phyloP scores from a whole-genome alignment of 1,140 invertebrate species.

The Trachymyrmex cornetzi region DNA sequence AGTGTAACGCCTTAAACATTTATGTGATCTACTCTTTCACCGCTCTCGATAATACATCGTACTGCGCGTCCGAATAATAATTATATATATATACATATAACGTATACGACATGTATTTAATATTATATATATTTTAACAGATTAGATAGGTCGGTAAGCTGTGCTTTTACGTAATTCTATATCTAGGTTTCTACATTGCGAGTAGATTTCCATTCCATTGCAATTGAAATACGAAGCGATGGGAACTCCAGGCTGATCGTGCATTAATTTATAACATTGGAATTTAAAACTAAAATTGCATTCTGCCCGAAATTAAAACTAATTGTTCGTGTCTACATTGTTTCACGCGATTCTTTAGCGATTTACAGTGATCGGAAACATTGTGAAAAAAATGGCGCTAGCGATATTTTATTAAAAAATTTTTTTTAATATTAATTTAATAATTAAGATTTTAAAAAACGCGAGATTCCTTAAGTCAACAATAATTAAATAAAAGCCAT shows the following conservation, averaged over 20 bases:
- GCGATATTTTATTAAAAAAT: background rate
- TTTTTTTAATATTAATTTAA: background rate
- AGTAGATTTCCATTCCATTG: slow-evolving; percentile 9
- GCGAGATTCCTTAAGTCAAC: background rate
- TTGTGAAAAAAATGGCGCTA: slow-evolving; percentile 29
- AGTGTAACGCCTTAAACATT: slow-evolving; percentile 1
- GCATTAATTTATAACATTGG: slow-evolving; percentile 15
- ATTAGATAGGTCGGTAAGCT: slow-evolving; percentile 36
- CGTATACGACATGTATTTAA: background rate
- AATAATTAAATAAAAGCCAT: too few species aligned
- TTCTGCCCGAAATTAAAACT: slow-evolving; percentile 58
- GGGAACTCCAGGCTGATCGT: background rate
- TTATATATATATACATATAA: background rate
- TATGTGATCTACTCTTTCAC: background rate
- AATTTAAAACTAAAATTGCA: slow-evolving; percentile 72
- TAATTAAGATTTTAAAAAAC: too few species aligned
- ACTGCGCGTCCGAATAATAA: slow-evolving; percentile 16
- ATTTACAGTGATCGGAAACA: slow-evolving; percentile 13
- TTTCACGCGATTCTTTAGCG: slow-evolving; percentile 6
- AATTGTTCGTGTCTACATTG: background rate
- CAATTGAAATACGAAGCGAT: slow-evolving; percentile 21
- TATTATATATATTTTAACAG: background rate
- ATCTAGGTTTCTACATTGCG: background rate
- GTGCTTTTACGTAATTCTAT: slow-evolving; percentile 17
- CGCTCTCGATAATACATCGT: slow-evolving; percentile 8